phyloP scores from a whole-genome alignment of 1,140 invertebrate genomes.

The Diachasma alloeum region DNA sequence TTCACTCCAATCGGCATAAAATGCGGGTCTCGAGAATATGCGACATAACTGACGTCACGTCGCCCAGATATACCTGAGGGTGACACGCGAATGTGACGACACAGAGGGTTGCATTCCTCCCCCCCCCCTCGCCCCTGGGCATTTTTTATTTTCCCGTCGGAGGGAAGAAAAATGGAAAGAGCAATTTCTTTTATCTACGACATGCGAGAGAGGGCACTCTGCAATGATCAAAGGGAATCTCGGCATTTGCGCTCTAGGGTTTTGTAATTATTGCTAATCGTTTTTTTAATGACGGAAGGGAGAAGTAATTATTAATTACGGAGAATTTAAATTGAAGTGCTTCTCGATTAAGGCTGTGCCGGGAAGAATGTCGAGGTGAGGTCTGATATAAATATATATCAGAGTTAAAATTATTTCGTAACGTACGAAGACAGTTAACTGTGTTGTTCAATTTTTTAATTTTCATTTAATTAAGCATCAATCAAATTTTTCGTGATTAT shows the following conservation, averaged over 20 bases:
- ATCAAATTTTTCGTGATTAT: too few species aligned
- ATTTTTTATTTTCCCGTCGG: not conserved
- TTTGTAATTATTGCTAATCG: not conserved
- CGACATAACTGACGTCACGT: not conserved
- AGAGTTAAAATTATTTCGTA: too few species aligned
- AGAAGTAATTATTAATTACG: not conserved
- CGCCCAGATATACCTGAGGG: not conserved
- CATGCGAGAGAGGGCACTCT: slow-evolving; percentile 1
- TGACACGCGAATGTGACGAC: not conserved
- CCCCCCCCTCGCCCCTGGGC: too few species aligned
- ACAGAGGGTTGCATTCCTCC: not conserved
- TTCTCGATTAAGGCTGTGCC: too few species aligned
- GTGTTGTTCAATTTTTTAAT: not conserved
- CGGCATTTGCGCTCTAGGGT: not conserved
- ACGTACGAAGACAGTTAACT: too few species aligned
- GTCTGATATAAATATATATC: too few species aligned
- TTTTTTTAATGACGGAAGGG: not conserved
- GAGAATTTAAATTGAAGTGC: not conserved
- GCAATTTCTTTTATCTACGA: slow-evolving; percentile 10
- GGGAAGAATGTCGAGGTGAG: too few species aligned
- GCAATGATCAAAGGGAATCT: slow-evolving; percentile 13
- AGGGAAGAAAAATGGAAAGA: not conserved
- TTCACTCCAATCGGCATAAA: not conserved
- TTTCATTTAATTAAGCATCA: too few species aligned
- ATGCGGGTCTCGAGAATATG: not conserved